Conservation (phyloP, 1,140 invertebrate species). For the Ostrea denselamellosa region DNA sequence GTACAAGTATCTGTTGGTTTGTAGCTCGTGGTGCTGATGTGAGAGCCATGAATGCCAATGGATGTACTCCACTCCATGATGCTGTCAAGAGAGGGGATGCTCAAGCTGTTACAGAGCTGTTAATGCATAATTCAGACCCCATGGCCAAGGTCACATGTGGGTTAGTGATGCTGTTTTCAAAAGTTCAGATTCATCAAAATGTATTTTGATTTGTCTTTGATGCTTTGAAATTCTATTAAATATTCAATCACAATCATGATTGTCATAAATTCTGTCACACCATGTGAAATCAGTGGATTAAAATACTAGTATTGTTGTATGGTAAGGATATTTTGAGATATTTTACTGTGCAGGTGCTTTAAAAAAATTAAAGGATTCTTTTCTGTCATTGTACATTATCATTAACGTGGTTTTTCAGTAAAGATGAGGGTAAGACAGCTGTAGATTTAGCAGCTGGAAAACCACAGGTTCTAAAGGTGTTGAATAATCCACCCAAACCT, state of each 20-base stretch:
- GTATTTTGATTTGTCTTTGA: not conserved
- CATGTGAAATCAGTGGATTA: not conserved
- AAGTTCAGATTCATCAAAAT: not conserved
- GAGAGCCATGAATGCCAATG: conserved; percentile 82
- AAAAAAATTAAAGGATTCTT: not conserved
- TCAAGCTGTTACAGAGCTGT: conserved; percentile 81
- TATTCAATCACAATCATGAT: not conserved
- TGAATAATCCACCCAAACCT: conserved; percentile 68
- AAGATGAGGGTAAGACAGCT: conserved; percentile 79
- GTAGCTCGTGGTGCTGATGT: conserved; percentile 80
- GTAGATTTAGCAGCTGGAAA: conserved; percentile 81
- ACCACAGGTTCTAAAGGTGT: conserved; percentile 75
- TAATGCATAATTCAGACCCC: conserved; percentile 82
- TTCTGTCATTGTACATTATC: not conserved
- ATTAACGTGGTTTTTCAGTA: conserved; percentile 68
- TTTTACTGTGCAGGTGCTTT: not conserved
- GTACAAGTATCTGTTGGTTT: conserved; percentile 44
- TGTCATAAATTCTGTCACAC: not conserved
- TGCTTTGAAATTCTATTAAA: not conserved
- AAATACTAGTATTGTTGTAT: not conserved
- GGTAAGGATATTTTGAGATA: no score
- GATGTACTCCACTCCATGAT: conserved; percentile 84
- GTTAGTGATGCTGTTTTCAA: conserved; percentile 52
- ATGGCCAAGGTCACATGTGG: conserved; percentile 81
- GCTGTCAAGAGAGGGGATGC: conserved; percentile 82